Percentiles rank a stretch among this genome's conserved stretches.
These are phyloP conservation scores for Phrynosoma blainvillii DNA, from an alignment of 2,113 vertebrate species.

Conservation along the genomic window DNA sequence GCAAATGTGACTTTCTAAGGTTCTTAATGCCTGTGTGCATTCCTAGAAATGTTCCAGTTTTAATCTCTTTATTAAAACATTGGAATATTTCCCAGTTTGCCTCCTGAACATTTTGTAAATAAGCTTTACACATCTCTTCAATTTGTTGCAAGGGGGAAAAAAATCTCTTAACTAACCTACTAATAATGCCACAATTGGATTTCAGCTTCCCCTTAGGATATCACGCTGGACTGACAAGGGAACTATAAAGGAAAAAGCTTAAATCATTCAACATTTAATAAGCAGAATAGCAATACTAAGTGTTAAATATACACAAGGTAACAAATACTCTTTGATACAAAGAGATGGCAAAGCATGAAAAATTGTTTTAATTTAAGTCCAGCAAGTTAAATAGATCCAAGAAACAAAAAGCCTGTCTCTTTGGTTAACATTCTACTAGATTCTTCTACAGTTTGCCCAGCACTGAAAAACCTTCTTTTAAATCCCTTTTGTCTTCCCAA, in stretches of 20 bases:
- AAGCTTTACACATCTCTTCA: not conserved
- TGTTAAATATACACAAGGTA: not conserved
- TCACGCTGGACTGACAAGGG: not conserved
- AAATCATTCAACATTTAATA: conserved; percentile 40
- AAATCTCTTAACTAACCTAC: conserved; percentile 35
- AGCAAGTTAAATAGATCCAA: conserved; percentile 30
- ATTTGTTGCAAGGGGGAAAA: not conserved
- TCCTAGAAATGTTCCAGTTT: not conserved
- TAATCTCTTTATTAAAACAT: conserved; percentile 3
- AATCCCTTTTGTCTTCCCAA: not conserved
- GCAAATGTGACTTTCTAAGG: not conserved
- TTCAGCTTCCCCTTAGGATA: conserved; percentile 19
- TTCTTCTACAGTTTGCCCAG: not conserved
- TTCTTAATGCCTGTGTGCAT: not conserved
- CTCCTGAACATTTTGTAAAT: conserved; percentile 8
- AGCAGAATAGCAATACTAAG: conserved; percentile 9
- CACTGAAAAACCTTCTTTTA: not conserved
- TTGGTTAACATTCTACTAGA: conserved; percentile 12
- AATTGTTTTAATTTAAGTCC: conserved; percentile 41
- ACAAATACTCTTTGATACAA: conserved; percentile 26
- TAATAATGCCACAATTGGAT: conserved; percentile 43
- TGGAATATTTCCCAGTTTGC: not conserved
- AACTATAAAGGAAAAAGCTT: conserved; percentile 33
- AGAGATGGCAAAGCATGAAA: conserved; percentile 33
- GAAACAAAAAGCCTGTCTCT: conserved; percentile 3